Percentiles rank a stretch among this genome's conserved stretches.
phyloP scores from a whole-genome alignment of 1,140 invertebrate genomes.

The Leptinotarsa texana region DNA sequence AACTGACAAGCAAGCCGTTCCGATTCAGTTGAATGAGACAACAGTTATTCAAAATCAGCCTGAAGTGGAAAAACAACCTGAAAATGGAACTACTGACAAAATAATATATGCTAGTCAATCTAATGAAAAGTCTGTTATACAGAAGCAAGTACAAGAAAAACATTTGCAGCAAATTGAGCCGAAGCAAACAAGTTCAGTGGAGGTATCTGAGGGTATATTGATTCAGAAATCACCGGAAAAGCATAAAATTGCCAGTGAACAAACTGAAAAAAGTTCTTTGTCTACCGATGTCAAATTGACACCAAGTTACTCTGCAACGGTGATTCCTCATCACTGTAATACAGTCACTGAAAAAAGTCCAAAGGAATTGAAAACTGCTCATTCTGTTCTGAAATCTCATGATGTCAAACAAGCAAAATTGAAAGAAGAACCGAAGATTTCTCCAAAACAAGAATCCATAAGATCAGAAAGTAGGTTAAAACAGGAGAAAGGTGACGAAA shows the following conservation, averaged over 20 bases:
- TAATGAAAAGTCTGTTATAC: conserved; percentile 12
- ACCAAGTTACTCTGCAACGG: neutral
- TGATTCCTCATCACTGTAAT: neutral
- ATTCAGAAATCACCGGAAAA: neutral
- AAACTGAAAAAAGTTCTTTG: neutral
- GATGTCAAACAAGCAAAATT: conserved; percentile 45
- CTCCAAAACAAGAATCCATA: conserved; percentile 50
- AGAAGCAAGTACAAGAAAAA: conserved; percentile 9
- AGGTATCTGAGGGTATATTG: neutral
- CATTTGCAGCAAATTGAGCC: neutral
- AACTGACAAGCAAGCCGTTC: neutral
- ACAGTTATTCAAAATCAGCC: conserved; percentile 1
- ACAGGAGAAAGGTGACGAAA: conserved; percentile 45
- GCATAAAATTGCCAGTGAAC: neutral
- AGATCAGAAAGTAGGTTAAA: conserved; percentile 49
- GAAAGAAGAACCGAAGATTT: conserved; percentile 52
- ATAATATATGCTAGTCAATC: neutral
- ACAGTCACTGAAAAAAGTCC: conserved; percentile 32
- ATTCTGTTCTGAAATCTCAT: conserved; percentile 40
- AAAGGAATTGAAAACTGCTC: conserved; percentile 29
- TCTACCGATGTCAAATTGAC: neutral
- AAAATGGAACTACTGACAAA: neutral
- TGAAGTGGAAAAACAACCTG: neutral
- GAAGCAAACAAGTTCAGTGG: neutral
- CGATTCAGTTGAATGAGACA: neutral